phyloP scores from a whole-genome alignment of 2,797 vertebrate species.

The Phalanger gymnotis region DNA sequence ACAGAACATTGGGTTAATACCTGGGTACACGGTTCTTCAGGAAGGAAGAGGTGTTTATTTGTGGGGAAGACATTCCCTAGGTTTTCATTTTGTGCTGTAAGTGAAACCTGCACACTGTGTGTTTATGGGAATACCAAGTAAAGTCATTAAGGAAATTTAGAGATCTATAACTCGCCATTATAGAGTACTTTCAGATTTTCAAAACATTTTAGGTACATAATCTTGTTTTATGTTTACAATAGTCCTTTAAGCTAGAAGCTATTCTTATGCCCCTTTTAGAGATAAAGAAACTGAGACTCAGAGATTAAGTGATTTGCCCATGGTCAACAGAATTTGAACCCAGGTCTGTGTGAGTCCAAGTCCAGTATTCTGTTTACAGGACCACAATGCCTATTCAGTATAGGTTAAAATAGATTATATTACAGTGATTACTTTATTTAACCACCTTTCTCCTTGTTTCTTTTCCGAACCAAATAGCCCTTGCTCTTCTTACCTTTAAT shows the following conservation, averaged over 20 bases:
- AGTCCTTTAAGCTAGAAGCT: background rate
- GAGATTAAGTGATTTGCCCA: background rate
- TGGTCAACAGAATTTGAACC: background rate
- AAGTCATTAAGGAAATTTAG: constrained; percentile 2
- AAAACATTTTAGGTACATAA: background rate
- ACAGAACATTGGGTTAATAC: background rate
- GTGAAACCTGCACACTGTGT: constrained; percentile 7
- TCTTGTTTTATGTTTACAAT: background rate
- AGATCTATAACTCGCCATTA: background rate
- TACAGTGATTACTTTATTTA: background rate
- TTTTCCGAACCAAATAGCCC: background rate
- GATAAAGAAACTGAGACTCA: background rate
- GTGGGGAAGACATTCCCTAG: background rate
- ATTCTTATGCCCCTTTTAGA: background rate
- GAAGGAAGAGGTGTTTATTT: constrained; percentile 11
- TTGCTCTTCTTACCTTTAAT: background rate
- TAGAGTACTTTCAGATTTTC: background rate
- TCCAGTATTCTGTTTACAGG: background rate
- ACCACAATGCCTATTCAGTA: background rate
- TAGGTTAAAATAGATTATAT: background rate
- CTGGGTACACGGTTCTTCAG: background rate
- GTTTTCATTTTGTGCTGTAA: constrained; percentile 32
- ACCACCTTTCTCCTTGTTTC: background rate
- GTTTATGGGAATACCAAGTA: background rate
- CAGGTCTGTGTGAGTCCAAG: background rate